These are phyloP conservation scores for Arnoldichthys spilopterus DNA, from an alignment of 2,797 vertebrate genomes.

Conservation along the genomic window DNA sequence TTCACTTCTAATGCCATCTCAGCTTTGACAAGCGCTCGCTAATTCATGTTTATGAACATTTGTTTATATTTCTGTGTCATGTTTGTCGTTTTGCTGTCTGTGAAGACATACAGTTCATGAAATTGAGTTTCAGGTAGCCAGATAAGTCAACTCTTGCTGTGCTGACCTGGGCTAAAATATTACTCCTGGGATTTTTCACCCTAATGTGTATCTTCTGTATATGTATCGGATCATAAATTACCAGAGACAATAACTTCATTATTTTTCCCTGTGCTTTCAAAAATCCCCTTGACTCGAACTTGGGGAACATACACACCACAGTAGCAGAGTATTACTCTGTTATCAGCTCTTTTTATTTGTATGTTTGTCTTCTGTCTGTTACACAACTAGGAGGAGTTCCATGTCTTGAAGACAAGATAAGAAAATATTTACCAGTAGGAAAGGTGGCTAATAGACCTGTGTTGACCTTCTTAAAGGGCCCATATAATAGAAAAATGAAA, in stretches of 20 bases:
- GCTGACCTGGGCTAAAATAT: no score
- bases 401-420: neutral
- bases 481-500: neutral
- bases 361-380: slow-evolving; percentile 16
- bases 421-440: neutral
- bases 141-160: neutral
- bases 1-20: neutral
- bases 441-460: neutral
- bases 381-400: neutral
- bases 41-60: neutral
- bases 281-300: no score
- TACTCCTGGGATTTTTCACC: no score
- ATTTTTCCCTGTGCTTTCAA: no score
- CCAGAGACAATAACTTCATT: no score
- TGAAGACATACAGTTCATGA: neutral
- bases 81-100: neutral
- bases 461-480: neutral
- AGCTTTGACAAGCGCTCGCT: no score
- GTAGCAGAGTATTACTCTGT: no score
- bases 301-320: no score
- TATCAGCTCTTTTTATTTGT: slow-evolving; percentile 27
- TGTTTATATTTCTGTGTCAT: slow-evolving; percentile 1
- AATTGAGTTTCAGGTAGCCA: neutral
- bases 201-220: no score
- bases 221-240: no score